Evolutionary conservation across 2,888 invertebrate species (phyloP), one percentile per base, ranked within the genome.

Genomic region (Netelia melanura): DNA sequence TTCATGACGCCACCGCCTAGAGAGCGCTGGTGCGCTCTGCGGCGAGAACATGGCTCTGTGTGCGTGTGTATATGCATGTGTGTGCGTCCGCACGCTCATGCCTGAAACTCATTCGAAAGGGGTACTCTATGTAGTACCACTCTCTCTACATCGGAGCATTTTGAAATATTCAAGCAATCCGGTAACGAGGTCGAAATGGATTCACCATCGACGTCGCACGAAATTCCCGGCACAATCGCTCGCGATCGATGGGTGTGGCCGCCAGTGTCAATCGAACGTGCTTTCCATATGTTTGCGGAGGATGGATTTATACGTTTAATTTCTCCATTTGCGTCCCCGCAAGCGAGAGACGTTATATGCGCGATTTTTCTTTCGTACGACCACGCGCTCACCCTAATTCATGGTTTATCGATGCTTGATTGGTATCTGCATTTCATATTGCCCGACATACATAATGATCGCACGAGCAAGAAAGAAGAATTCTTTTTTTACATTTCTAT

Each of bases 161-260:
- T 56, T 85, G 78, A 87, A 87, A 87, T 85, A 86, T 87, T 85
- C 85, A 86, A 78, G 80, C 80, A 82, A 85, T 85, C 64, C 81
- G 17, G 72, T 81, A 81, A 90, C 88, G 89, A 88, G 86, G 84
- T 87, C 75, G 83, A 89, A 89, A 90, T 89, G 89, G 88, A 88
- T 89, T 89, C 76, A 77, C 67, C 30, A 75, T 72, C 61, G 44
- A 62, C 61, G 61, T 58, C 38, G 58, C 38, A 10, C 48, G 48
- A 10, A 21, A 78, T 54, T 83, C 56, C 75, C n/a, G 38, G 21
- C 79, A 72, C 77, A 71, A 78, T 58, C 75, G 56, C 8, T 23
- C 44, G n/a, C 79, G 76, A 65, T 79, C 62, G 71, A 75, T 58
- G 71, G 62, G 65, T 62, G 8, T 48, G 11, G 11, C 65, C 23